Percentiles rank a stretch among this genome's conserved stretches.
Evolutionary conservation across 2,888 invertebrate genomes (phyloP).

Genomic region (Cantharis lateralis): DNA sequence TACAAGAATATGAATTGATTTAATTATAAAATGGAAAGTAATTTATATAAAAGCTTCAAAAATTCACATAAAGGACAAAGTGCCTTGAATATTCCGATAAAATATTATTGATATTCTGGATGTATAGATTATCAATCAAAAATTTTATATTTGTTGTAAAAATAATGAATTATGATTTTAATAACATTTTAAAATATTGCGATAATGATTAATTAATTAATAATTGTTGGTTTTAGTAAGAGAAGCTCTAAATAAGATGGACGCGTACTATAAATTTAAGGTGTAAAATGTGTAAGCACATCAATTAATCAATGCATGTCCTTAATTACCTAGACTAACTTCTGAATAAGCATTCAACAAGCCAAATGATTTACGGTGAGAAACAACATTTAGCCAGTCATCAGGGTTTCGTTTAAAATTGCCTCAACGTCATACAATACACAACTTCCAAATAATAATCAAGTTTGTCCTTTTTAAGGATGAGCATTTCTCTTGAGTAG

Average conservation of each 20-base stretch:
- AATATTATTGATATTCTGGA: no score
- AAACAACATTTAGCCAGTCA: constrained; percentile 25
- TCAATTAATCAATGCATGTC: constrained; percentile 36
- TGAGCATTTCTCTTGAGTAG: background rate
- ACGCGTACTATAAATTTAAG: background rate
- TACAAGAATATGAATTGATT: no score
- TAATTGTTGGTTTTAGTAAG: background rate
- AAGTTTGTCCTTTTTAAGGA: background rate
- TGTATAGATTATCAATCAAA: no score
- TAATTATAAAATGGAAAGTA: no score
- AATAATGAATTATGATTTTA: background rate
- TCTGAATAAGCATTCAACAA: constrained; percentile 42
- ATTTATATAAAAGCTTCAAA: no score
- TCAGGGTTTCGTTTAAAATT: constrained; percentile 19
- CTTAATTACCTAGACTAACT: constrained; percentile 38
- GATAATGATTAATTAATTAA: background rate
- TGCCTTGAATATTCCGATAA: no score
- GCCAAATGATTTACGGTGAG: constrained; percentile 45
- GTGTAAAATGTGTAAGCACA: constrained; percentile 1
- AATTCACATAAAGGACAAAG: no score
- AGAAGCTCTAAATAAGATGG: background rate
- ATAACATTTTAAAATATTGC: background rate
- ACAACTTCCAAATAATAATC: background rate
- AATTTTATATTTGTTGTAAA: background rate
- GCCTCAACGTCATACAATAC: constrained; percentile 5